Percentiles rank a stretch among this genome's conserved stretches.
Conservation (phyloP, 2,888 invertebrate species). For the Ophonus ardosiacus region DNA sequence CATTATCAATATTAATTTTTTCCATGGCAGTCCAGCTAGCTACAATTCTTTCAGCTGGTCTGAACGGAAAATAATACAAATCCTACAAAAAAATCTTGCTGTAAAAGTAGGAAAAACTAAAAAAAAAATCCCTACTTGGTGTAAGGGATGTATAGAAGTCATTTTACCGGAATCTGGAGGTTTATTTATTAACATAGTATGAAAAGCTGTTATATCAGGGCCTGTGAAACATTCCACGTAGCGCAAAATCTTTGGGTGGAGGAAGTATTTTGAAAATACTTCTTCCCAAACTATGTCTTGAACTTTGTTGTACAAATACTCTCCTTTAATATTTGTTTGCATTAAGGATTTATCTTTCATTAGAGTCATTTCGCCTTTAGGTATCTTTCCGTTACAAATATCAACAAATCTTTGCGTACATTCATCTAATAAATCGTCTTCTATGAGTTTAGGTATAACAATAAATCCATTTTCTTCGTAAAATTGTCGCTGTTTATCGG, state of each 20-base stretch:
- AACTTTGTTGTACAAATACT: conserved; percentile 84
- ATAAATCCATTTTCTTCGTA: conserved; percentile 90
- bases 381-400: conserved; percentile 81
- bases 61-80: conserved; percentile 88
- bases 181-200: conserved; percentile 94
- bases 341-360: conserved; percentile 84
- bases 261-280: conserved; percentile 83
- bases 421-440: conserved; percentile 81
- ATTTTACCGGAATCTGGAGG: conserved; percentile 86
- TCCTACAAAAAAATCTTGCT: conserved; percentile 77
- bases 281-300: conserved; percentile 88
- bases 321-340: conserved; percentile 80
- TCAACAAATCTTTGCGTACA: conserved; percentile 84
- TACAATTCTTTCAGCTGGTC: conserved; percentile 85
- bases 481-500: conserved; percentile 81
- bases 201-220: conserved; percentile 84
- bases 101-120: too few species aligned
- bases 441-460: conserved; percentile 84
- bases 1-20: conserved; percentile 82
- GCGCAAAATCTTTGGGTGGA: conserved; percentile 81
- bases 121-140: conserved; percentile 79
- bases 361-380: conserved; percentile 79
- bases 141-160: conserved; percentile 82
- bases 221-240: conserved; percentile 86
- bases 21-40: conserved; percentile 91